Evolutionary conservation across 2,113 vertebrate species (phyloP).

Genomic region (Dicentrarchus labrax): DNA sequence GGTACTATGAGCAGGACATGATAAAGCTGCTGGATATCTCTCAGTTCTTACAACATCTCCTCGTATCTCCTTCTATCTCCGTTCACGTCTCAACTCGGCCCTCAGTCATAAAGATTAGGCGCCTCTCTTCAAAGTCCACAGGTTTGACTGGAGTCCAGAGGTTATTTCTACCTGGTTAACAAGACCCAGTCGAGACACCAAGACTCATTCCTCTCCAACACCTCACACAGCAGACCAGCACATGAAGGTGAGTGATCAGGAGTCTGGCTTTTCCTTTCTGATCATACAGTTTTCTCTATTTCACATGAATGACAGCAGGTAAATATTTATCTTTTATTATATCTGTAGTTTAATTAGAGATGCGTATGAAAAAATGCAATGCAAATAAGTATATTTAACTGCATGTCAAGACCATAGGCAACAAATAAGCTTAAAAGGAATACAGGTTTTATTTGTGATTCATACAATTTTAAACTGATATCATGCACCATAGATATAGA

Average conservation of each 20-base stretch:
- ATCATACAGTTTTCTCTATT: neutral
- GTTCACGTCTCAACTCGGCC: neutral
- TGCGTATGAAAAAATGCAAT: neutral
- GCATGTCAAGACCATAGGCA: too few species aligned
- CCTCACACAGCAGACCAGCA: neutral
- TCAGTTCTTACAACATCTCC: slow-evolving; percentile 23
- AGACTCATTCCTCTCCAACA: slow-evolving; percentile 19
- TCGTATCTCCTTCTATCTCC: slow-evolving; percentile 41
- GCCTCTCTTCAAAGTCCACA: slow-evolving; percentile 36
- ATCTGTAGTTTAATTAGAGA: neutral
- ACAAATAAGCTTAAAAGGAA: neutral
- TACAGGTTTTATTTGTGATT: too few species aligned
- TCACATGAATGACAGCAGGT: neutral
- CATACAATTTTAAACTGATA: too few species aligned
- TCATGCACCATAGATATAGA: too few species aligned
- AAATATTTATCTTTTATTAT: neutral
- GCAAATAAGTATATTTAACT: neutral
- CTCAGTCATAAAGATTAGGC: slow-evolving; percentile 71
- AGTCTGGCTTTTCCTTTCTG: neutral
- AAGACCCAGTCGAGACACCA: slow-evolving; percentile 7
- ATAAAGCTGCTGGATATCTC: slow-evolving; percentile 34
- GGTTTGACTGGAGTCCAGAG: slow-evolving; percentile 61
- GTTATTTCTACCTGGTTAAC: slow-evolving; percentile 51
- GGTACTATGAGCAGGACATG: neutral
- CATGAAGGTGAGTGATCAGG: slow-evolving; percentile 58